Base-by-base conservation (phyloP, 2,797 vertebrate genomes). In the Pseudochromis fuscus region DNA sequence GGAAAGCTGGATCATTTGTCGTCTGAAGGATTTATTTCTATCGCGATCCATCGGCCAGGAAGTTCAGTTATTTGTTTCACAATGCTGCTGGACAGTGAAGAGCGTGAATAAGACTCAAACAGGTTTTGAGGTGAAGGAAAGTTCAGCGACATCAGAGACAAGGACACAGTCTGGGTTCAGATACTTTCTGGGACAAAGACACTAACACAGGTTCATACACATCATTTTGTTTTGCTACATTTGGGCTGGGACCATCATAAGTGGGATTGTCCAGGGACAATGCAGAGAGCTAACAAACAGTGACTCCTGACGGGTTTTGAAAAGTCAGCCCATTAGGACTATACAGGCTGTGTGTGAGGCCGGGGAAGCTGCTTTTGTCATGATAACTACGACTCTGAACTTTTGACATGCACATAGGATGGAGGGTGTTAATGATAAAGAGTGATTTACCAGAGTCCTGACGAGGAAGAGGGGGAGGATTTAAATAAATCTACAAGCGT, bases 311-410 rank as follows among this genome's bases (percentile, higher is more conserved):
- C 66, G 56, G 60, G 61, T 72, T 77, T 62, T 87, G 67, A 83
- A 87, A 86, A 79, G 79, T 53, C 1, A 19, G 69, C 63, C 44
- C 61, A 5, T 1, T 25, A 58, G 67, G 52, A 45, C 51, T 59
- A 33, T 30, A 15, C n/a, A 69, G 59, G 51, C 35, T 69, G 50
- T 69, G 62, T 65, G 65, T 24, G 75, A 67, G 63, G 70, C 42
- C 15, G 31, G 25, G 55, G 61, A 42, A 45, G 74, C 57, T 30
- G 33, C 71, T 68, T 87, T 93, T 92, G 88, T 92, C 88, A 87
- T 85, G 89, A 60, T 90, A 91, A 92, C 76, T 40, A 68, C 35
- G 3, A 50, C 83, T 81, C 66, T 84, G 75, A 88, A 86, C 81
- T 82, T 78, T 87, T 85, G 68, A 89, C 85, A 85, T 61, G 58